phyloP scores from a whole-genome alignment of 1,140 invertebrate genomes.

The Ridgeia piscesae region DNA sequence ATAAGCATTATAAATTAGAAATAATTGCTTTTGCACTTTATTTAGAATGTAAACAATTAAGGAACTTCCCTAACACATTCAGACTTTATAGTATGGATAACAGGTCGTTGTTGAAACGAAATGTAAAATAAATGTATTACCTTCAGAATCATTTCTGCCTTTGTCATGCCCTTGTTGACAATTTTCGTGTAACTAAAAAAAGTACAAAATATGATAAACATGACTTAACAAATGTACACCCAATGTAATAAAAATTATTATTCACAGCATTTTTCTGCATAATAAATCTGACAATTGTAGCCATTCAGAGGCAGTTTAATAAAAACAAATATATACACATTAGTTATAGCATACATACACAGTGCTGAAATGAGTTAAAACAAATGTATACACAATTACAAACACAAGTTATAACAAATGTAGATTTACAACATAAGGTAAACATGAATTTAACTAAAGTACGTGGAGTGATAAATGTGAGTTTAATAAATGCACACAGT shows the following conservation, averaged over 20 bases:
- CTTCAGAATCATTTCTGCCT: conserved; percentile 98
- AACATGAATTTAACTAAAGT: background rate
- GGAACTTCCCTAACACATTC: background rate
- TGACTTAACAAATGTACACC: background rate
- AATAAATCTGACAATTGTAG: too few species aligned
- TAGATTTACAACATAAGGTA: background rate
- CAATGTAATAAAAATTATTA: too few species aligned
- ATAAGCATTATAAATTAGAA: too few species aligned
- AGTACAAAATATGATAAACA: background rate
- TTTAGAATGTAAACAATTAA: background rate
- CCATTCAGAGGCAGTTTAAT: too few species aligned
- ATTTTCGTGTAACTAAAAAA: conserved; percentile 73
- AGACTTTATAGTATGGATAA: background rate
- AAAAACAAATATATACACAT: too few species aligned
- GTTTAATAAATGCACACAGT: background rate
- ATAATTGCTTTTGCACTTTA: too few species aligned
- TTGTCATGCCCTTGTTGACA: conserved; percentile 95
- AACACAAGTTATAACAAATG: background rate
- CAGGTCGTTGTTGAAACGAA: background rate
- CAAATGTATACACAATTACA: background rate
- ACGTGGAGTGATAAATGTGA: too few species aligned
- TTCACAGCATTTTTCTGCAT: too few species aligned
- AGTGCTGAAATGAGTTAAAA: too few species aligned
- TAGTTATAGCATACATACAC: too few species aligned
- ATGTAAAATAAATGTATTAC: conserved; percentile 56